Base-by-base conservation (phyloP, 1,140 invertebrate genomes). In the Tetramorium alpestre region DNA sequence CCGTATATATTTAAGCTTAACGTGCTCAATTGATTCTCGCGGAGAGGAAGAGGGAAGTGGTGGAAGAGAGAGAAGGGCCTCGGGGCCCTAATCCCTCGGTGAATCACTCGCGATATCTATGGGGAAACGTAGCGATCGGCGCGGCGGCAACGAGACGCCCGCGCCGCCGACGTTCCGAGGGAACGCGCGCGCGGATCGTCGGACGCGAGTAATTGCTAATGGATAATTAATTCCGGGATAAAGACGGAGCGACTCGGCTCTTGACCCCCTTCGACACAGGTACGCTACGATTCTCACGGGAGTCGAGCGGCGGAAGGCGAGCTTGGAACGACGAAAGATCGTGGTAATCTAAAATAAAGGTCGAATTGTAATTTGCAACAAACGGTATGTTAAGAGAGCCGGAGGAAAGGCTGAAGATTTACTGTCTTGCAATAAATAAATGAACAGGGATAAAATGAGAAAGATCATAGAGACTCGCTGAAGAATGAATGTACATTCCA, bases 21-120 rank as follows among this genome's bases (percentile, higher is more conserved):
- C 87, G 82, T 88, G 76, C 38, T 73, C 88, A 51, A 89, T 89
- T 82, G 88, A 89, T 87, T 89, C 41, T 70, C 38, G 33, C 41
- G 16, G 69, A 1, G 11, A 38, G n/a, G 13, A 13, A 3, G n/a
- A 51, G 18, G 51, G 33, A 33, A 2, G 2, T 1, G 38, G 13
- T 0, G 5, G 4, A 10, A 16, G 70, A 6, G 16, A 18, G 38
- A n/a, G 56, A 70, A 64, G 75, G 67, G 11, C 51, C 51, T 6
- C 28, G 38, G 18, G 28, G n/a, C 3, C 25, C 8, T 75, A 84
- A 84, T 72, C 69, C 54, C 67, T 58, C 80, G 80, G 80, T 84
- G 80, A 84, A 84, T 84, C 80, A 84, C 41, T 56, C 56, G 80
- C 41, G 80, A 38, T 60, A 82, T 82, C 67, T 73, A 16, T 18